Base-by-base conservation (phyloP, 1,140 invertebrate species). In the Drosophila subobscura region DNA sequence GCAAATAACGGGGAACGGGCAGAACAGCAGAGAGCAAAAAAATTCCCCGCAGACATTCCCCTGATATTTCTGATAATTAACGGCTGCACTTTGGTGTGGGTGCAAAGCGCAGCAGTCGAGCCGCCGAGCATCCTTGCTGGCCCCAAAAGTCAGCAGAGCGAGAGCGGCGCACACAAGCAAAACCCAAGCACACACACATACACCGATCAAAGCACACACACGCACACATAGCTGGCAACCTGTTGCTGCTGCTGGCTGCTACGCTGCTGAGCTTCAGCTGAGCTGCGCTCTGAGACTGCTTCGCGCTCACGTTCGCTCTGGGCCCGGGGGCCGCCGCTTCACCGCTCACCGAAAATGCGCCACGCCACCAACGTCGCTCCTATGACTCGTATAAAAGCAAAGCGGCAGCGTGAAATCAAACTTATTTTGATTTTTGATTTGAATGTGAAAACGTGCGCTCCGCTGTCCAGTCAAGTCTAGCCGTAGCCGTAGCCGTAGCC, bases 361-460 rank as follows among this genome's bases (percentile, higher is more conserved):
- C 56, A 50, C 54, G 67, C 58, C 16, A 57, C 42, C 57, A 64
- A 45, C 68, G 49, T 14, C 56, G 80, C 25, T 25, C 56, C 16
- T n/a, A 41, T 14, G 42, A 55, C 52, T 76, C 86, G 68, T 90
- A 90, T 90, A 90, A 90, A 90, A 90, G 81, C 83, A 90, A 90
- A 90, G 83, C 86, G 83, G 45, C 79, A 76, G 75, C 77, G 77
- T 78, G 72, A 86, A 88, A 86, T 88, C 72, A 88, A 90, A 90
- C 73, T 88, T 90, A 90, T 90, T 90, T 88, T 88, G 78, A 88
- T 88, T 90, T 90, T 90, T 86, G 86, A 90, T 90, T 90, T 90
- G 76, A 90, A 90, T 85, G 81, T 74, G 75, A 70, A 83, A 74
- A 81, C 75, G 75, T 77, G 55, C 79, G 70, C 64, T 55, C 41